A percentile compares a stretch with the other conserved stretches of the same genome.
phyloP scores from a whole-genome alignment of 2,113 vertebrate species.

The Carassius gibelio region DNA sequence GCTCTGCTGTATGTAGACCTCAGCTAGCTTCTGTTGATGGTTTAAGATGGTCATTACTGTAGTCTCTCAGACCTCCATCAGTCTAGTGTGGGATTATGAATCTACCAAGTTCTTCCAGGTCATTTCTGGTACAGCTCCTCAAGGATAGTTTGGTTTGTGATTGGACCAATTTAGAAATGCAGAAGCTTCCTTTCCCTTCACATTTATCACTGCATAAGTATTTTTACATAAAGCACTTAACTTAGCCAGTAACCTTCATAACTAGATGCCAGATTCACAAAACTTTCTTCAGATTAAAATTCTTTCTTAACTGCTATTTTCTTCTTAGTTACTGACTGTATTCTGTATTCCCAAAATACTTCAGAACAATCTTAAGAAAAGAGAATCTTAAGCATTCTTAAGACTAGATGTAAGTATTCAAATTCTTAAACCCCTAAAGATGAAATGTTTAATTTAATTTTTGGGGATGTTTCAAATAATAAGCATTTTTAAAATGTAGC shows the following conservation, averaged over 20 bases:
- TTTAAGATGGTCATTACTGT: neutral
- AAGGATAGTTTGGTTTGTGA: slow-evolving; percentile 8
- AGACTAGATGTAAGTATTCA: too few relatives aligned
- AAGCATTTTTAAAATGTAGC: too few relatives aligned
- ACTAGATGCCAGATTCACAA: neutral
- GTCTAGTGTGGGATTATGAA: slow-evolving; percentile 7
- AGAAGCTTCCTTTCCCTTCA: neutral
- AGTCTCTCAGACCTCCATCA: neutral
- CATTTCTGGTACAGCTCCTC: neutral
- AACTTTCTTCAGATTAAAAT: neutral
- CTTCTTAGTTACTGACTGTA: too few relatives aligned
- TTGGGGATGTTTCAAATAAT: too few relatives aligned
- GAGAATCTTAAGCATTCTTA: too few relatives aligned
- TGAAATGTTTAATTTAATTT: too few relatives aligned
- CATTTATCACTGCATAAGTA: neutral
- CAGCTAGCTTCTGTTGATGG: neutral
- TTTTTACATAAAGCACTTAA: slow-evolving; percentile 1
- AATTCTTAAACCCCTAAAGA: too few relatives aligned
- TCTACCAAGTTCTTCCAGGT: neutral
- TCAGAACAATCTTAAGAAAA: too few relatives aligned
- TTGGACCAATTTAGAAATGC: slow-evolving; percentile 30
- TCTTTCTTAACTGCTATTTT: neutral
- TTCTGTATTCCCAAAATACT: too few relatives aligned
- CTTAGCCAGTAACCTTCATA: neutral
- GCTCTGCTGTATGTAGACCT: neutral